Percentiles rank a stretch among this genome's conserved stretches.
Evolutionary conservation across 2,888 invertebrate genomes (phyloP).

Genomic region (Drosophila pegasa): DNA sequence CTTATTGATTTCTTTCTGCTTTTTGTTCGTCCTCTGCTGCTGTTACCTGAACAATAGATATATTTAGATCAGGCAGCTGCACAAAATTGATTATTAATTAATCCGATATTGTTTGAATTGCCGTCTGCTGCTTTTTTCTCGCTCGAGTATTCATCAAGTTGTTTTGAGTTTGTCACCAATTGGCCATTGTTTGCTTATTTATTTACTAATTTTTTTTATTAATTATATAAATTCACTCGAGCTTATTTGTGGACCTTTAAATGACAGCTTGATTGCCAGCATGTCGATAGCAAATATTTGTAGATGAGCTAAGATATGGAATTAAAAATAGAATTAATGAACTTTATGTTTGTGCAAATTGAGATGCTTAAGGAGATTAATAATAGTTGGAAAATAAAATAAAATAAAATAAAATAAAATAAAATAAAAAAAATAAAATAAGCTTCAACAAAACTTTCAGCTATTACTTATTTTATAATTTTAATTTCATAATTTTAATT

Average conservation of each 20-base stretch:
- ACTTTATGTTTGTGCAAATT: background rate
- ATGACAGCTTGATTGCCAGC: constrained; percentile 17
- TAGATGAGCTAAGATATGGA: too few relatives aligned
- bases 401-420: too few relatives aligned
- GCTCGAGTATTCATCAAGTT: background rate
- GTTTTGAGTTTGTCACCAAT: constrained; percentile 7
- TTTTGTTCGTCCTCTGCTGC: background rate
- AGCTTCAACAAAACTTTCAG: background rate
- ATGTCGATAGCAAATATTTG: background rate
- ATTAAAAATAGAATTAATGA: background rate
- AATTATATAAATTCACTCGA: constrained; percentile 1
- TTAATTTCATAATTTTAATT: too few relatives aligned
- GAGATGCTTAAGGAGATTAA: too few relatives aligned
- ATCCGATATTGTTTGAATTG: constrained; percentile 4
- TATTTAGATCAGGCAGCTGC: constrained; percentile 22
- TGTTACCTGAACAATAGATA: constrained; percentile 2
- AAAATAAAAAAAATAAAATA: background rate
- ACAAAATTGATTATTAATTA: constrained; percentile 50
- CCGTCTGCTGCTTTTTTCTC: background rate
- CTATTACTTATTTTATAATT: too few relatives aligned
- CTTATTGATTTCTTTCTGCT: constrained; percentile 44
- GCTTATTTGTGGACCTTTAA: constrained; percentile 20
- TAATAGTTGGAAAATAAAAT: too few relatives aligned
- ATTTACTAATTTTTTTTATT: background rate
- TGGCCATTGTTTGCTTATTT: background rate